These are phyloP conservation scores for Atherix ibis DNA, from an alignment of 2,888 invertebrate species.

Conservation along the genomic window DNA sequence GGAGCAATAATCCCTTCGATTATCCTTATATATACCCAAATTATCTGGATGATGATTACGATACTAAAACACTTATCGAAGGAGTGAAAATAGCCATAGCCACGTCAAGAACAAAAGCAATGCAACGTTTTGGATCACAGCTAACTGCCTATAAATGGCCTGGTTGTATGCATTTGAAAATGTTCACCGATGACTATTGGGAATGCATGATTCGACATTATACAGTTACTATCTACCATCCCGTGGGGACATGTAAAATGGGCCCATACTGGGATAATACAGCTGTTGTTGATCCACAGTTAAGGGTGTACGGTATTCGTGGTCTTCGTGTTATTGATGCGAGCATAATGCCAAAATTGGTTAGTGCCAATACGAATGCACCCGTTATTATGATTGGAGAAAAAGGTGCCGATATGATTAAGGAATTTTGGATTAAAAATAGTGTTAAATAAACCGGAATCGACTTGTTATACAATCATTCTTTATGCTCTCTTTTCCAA, in stretches of 20 bases:
- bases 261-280: slow-evolving; percentile 72
- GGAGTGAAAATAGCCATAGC: slow-evolving; percentile 73
- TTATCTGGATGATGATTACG: slow-evolving; percentile 67
- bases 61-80: slow-evolving; percentile 64
- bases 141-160: slow-evolving; percentile 59
- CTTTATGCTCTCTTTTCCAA: no score
- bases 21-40: slow-evolving; percentile 86
- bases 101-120: slow-evolving; percentile 62
- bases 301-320: slow-evolving; percentile 63
- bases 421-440: slow-evolving; percentile 60
- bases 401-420: slow-evolving; percentile 76
- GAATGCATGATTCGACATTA: slow-evolving; percentile 77
- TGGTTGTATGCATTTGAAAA: slow-evolving; percentile 50
- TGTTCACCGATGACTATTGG: slow-evolving; percentile 64
- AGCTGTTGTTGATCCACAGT: slow-evolving; percentile 67
- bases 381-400: slow-evolving; percentile 83
- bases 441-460: no score
- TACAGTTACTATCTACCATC: slow-evolving; percentile 72
- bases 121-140: slow-evolving; percentile 54
- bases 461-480: no score
- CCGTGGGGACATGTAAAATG: slow-evolving; percentile 79
- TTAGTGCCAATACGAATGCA: slow-evolving; percentile 75
- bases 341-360: slow-evolving; percentile 72
- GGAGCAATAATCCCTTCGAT: slow-evolving; percentile 70
- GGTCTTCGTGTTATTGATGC: slow-evolving; percentile 70